These are phyloP conservation scores for Tethya wilhelma DNA, from an alignment of 37 sponge, comb jelly and placozoan genomes.

Conservation along the genomic window DNA sequence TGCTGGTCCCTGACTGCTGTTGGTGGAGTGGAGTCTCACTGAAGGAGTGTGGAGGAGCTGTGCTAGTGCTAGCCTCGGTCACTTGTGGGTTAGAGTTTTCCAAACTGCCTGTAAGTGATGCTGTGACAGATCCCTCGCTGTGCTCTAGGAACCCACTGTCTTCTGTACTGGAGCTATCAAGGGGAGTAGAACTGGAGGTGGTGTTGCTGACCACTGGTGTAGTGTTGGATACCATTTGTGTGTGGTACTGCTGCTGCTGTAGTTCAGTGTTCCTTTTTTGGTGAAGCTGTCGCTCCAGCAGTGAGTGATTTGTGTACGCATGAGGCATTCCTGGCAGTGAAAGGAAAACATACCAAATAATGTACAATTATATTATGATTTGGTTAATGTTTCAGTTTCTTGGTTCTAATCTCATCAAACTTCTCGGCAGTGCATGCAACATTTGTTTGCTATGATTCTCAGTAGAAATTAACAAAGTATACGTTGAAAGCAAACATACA, in stretches of 20 bases:
- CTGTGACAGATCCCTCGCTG: slow-evolving; percentile 11
- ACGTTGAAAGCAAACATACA: slow-evolving; percentile 15
- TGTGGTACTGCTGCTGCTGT: background rate
- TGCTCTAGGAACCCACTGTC: slow-evolving; percentile 56
- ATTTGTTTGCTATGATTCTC: slow-evolving; percentile 16
- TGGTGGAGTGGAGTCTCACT: too few relatives aligned
- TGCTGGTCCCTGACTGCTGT: too few relatives aligned
- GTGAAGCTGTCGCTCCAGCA: background rate
- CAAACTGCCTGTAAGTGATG: too few relatives aligned
- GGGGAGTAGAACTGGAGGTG: too few relatives aligned
- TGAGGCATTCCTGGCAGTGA: background rate
- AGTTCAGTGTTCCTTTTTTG: background rate
- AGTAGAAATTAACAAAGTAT: slow-evolving; percentile 23
- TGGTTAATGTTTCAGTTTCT: too few relatives aligned
- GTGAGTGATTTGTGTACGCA: background rate
- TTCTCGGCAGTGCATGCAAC: too few relatives aligned
- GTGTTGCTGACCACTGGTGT: too few relatives aligned
- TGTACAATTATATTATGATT: background rate
- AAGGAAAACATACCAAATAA: background rate
- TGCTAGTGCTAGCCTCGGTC: too few relatives aligned
- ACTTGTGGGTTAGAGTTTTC: too few relatives aligned
- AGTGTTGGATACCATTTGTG: too few relatives aligned
- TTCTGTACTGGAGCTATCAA: slow-evolving; percentile 32
- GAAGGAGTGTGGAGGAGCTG: background rate
- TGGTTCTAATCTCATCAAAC: too few relatives aligned